Evolutionary conservation across 2,113 vertebrate genomes (phyloP), one percentile per base, ranked within the genome.

Genomic region (Leucosticte australis): DNA sequence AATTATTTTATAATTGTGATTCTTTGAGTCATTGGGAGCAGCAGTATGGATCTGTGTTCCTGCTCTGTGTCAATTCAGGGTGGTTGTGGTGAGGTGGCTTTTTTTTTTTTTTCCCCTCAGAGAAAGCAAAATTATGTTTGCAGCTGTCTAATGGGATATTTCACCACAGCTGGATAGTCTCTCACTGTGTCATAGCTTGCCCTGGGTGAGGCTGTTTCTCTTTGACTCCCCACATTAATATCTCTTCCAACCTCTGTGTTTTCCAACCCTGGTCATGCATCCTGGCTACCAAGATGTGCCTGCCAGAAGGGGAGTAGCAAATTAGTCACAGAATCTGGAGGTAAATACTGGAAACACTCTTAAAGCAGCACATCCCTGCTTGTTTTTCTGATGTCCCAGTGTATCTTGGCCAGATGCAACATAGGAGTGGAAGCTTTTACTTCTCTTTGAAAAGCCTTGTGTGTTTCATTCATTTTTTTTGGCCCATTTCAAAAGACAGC

Each of bases 111-210:
- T 26, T 42, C 16, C 31, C 2, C 63, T 67, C 0, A 0, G 79
- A 67, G 85, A 81, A 89, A 93, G 73, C 49, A 67, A 59, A 83
- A 73, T 55, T 44, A 27, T 53, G 7, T 91, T 92, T 93, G 88
- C 93, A 94, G 83, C 88, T 94, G 92, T 88, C 7, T 11, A 73
- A 62, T 47, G 41, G 84, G 84, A 69, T 90, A 30, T 96, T 96
- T 96, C 65, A 28, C 79, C 90, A 68, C 90, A 96, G 95, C 94
- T 96, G 92, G 90, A 88, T 88, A 74, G 85, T 96, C 92, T 93
- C 83, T 95, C 39, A 50, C 68, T 83, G 90, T 76, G 87, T 95
- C 94, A 87, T 44, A 77, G 80, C 75, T 75, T 24, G 6, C 77
- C 33, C 83, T 86, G 95, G 89, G 92, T 52, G 86, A 96, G 92